These are phyloP conservation scores for Drosophila cracens DNA, from an alignment of 2,888 invertebrate species.

Conservation along the genomic window DNA sequence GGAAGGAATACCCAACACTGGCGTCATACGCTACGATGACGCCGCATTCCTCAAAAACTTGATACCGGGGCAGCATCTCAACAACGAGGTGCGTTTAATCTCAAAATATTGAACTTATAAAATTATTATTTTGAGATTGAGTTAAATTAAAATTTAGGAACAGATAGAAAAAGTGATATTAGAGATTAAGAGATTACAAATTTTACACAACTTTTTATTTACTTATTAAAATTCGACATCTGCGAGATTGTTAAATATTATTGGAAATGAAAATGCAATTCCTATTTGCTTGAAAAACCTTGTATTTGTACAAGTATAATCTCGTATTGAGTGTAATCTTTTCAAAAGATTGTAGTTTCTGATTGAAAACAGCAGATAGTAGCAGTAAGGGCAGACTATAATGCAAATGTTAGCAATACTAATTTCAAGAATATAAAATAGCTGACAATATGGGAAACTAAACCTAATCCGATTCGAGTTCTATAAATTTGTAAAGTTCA, in stretches of 20 bases:
- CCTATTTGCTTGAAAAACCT: not conserved
- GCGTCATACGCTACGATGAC: conserved; percentile 84
- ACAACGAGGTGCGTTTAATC: conserved; percentile 82
- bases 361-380: not conserved
- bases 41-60: conserved; percentile 84
- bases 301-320: not conserved
- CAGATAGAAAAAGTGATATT: not conserved
- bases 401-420: not conserved
- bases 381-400: not conserved
- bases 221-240: not conserved
- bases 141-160: not conserved
- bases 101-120: not conserved
- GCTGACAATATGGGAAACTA: not conserved
- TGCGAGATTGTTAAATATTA: not conserved
- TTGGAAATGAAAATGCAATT: not conserved
- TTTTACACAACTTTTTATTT: not conserved
- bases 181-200: not conserved
- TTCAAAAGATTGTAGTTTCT: not conserved
- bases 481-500: not conserved
- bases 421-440: not conserved
- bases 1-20: conserved; percentile 84
- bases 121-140: not conserved
- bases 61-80: conserved; percentile 85
- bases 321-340: not conserved
- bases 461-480: not conserved